phyloP scores from a whole-genome alignment of 2,797 vertebrate genomes.

The Phalloptychus januarius region DNA sequence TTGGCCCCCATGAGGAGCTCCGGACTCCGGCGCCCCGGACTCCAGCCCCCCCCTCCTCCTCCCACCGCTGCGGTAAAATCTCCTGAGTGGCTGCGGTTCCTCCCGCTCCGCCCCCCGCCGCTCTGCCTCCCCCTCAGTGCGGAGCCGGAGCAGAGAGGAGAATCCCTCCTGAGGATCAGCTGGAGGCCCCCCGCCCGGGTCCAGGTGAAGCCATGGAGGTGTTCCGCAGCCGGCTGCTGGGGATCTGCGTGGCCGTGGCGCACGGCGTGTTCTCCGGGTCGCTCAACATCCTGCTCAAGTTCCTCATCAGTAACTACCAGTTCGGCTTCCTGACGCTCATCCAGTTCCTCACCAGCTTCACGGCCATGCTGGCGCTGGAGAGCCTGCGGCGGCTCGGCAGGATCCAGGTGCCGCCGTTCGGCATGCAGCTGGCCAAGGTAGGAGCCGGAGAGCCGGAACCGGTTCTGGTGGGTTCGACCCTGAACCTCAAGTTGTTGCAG shows the following conservation, averaged over 20 bases:
- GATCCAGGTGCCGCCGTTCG: conserved; percentile 90
- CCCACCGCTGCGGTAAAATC: conserved; percentile 2
- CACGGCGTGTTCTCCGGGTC: conserved; percentile 96
- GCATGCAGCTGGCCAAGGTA: conserved; percentile 85
- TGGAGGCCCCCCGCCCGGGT: too few relatives aligned
- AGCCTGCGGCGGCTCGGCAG: conserved; percentile 85
- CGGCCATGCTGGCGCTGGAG: conserved; percentile 89
- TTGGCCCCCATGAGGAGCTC: too few relatives aligned
- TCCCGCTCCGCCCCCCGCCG: neutral
- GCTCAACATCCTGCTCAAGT: conserved; percentile 94
- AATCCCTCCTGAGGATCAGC: neutral
- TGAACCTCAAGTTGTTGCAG: too few relatives aligned
- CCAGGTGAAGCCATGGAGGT: conserved; percentile 77
- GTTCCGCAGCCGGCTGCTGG: conserved; percentile 84
- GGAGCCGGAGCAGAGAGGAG: conserved; percentile 8
- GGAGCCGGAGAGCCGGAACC: neutral
- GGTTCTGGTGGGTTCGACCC: too few relatives aligned
- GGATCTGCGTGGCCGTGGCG: conserved; percentile 91
- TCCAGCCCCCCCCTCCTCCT: too few relatives aligned
- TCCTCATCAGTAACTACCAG: conserved; percentile 89
- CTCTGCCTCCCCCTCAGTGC: conserved; percentile 34
- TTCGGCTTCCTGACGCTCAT: conserved; percentile 93
- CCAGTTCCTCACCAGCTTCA: conserved; percentile 91
- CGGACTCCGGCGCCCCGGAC: too few relatives aligned
- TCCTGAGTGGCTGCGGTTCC: conserved; percentile 11